A percentile compares a stretch with the other conserved stretches of the same genome.
Evolutionary conservation across 2,113 vertebrate species (phyloP).

Genomic region (Poeciliopsis occidentalis): DNA sequence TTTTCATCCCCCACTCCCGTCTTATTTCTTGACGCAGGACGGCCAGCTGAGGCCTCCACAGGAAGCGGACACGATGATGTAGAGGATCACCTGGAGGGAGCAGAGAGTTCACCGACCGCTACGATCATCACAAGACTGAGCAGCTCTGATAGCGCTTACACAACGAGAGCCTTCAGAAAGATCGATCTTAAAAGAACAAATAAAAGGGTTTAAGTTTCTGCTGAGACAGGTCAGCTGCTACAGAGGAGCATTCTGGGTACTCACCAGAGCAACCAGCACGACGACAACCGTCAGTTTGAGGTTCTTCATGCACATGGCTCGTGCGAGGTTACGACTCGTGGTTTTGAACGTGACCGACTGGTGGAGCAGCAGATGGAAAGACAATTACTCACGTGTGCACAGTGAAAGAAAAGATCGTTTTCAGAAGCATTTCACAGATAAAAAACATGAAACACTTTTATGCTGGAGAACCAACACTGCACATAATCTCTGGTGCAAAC

Average conservation of each 20-base stretch:
- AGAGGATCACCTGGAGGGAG: constrained; percentile 86
- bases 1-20: constrained; percentile 2
- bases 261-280: constrained; percentile 85
- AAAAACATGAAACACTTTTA: not conserved
- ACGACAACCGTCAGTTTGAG: constrained; percentile 94
- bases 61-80: constrained; percentile 86
- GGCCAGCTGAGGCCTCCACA: constrained; percentile 92
- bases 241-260: constrained; percentile 51
- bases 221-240: not conserved
- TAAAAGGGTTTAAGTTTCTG: not conserved
- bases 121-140: not conserved
- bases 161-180: not conserved
- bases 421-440: not conserved
- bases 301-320: constrained; percentile 99
- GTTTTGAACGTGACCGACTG: constrained; percentile 99
- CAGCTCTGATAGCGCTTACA: not conserved
- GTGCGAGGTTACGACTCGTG: constrained; percentile 95
- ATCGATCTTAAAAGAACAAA: too few species aligned
- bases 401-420: not conserved
- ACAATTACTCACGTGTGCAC: too few species aligned
- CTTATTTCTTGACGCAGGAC: constrained; percentile 85
- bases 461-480: too few species aligned
- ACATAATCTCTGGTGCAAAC: too few species aligned
- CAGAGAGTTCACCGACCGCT: constrained; percentile 12
- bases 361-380: not conserved